phyloP scores from a whole-genome alignment of 2,113 vertebrate species.

The Fulmarus glacialis region DNA sequence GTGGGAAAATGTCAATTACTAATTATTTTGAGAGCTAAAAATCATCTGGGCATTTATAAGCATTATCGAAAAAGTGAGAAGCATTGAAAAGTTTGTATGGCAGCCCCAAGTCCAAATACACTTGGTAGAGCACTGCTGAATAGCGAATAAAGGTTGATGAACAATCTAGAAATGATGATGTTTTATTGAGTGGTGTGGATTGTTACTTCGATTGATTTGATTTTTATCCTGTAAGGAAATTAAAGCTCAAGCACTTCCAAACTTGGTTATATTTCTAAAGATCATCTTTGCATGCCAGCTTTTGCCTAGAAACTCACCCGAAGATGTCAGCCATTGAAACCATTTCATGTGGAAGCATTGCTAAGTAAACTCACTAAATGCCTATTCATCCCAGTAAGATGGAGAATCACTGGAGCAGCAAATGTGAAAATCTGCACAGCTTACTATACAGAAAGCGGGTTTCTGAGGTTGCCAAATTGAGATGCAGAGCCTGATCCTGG shows the following conservation, averaged over 20 bases:
- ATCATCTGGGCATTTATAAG: neutral
- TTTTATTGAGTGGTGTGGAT: neutral
- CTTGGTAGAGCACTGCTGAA: neutral
- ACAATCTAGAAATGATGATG: neutral
- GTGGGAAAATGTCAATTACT: slow-evolving; percentile 10
- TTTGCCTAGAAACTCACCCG: slow-evolving; percentile 51
- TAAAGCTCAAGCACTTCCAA: neutral
- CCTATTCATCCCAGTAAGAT: slow-evolving; percentile 75
- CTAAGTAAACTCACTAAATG: slow-evolving; percentile 83
- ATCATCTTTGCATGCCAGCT: slow-evolving; percentile 28
- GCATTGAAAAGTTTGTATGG: neutral
- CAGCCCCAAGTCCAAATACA: neutral
- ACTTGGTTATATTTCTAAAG: slow-evolving; percentile 52
- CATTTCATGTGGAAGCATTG: slow-evolving; percentile 81
- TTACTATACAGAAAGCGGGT: slow-evolving; percentile 59
- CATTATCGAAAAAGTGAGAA: neutral
- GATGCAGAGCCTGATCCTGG: slow-evolving; percentile 53
- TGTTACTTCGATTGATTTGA: neutral
- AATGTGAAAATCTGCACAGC: slow-evolving; percentile 79
- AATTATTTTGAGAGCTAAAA: slow-evolving; percentile 36
- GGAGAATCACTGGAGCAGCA: slow-evolving; percentile 69
- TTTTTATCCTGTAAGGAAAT: slow-evolving; percentile 46
- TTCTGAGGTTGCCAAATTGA: slow-evolving; percentile 66
- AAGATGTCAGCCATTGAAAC: slow-evolving; percentile 76
- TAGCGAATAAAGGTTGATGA: neutral